phyloP scores from a whole-genome alignment of 2,797 vertebrate genomes.

The Nannoperca obscura region DNA sequence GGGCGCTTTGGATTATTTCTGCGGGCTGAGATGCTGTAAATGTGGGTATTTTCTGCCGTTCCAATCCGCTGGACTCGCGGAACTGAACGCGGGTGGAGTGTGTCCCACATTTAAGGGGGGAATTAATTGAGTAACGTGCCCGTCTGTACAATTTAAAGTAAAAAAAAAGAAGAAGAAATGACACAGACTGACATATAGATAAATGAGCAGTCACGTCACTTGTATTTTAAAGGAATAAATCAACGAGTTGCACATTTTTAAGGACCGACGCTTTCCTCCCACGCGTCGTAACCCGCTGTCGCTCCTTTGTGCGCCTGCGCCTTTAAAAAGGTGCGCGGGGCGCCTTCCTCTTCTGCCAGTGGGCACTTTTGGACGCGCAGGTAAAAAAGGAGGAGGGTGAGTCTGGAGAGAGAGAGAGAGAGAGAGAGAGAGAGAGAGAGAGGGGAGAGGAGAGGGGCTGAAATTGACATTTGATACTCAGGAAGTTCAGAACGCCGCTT shows the following conservation, averaged over 20 bases:
- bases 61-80: too few relatives aligned
- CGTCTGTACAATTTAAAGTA: neutral
- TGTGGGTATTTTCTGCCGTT: slow-evolving; percentile 54
- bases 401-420: slow-evolving; percentile 49
- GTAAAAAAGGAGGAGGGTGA: slow-evolving; percentile 74
- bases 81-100: too few relatives aligned
- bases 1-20: slow-evolving; percentile 74
- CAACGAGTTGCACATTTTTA: neutral
- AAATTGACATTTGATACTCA: slow-evolving; percentile 89
- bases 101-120: neutral
- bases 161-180: neutral
- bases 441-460: slow-evolving; percentile 61
- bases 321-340: slow-evolving; percentile 75
- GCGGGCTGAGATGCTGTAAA: slow-evolving; percentile 72
- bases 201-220: too few relatives aligned
- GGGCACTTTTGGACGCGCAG: slow-evolving; percentile 71
- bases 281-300: too few relatives aligned
- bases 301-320: slow-evolving; percentile 49
- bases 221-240: neutral
- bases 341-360: slow-evolving; percentile 62
- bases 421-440: slow-evolving; percentile 31
- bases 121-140: neutral
- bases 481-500: slow-evolving; percentile 87
- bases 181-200: too few relatives aligned
- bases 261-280: neutral